Evolutionary conservation across 1,140 invertebrate genomes (phyloP).

Genomic region (Anadara kagoshimensis): DNA sequence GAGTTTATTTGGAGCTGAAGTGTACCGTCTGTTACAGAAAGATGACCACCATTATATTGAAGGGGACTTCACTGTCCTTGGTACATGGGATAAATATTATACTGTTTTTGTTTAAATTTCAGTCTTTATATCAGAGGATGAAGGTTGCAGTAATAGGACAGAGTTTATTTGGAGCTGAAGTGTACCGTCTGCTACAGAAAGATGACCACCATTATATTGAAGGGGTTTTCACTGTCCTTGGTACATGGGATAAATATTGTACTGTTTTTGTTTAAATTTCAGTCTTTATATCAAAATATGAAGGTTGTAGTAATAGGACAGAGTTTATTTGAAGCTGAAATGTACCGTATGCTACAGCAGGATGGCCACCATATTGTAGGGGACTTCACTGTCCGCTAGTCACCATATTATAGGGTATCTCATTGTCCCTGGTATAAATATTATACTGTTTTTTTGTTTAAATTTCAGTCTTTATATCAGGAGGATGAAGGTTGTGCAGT

Average conservation of each 20-base stretch:
- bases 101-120: too few relatives aligned
- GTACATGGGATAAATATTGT: too few relatives aligned
- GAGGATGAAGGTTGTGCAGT: conserved; percentile 86
- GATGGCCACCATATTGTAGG: not conserved
- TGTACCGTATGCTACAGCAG: not conserved
- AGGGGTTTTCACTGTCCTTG: conserved; percentile 95
- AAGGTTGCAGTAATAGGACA: conserved; percentile 96
- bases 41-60: conserved; percentile 92
- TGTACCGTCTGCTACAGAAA: conserved; percentile 87
- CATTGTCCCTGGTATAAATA: conserved; percentile 85
- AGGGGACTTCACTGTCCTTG: conserved; percentile 96
- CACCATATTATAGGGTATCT: not conserved
- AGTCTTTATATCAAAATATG: not conserved
- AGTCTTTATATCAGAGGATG: conserved; percentile 76
- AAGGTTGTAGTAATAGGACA: not conserved
- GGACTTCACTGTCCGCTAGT: conserved; percentile 85
- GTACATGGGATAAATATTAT: conserved; percentile 91
- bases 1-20: conserved; percentile 94
- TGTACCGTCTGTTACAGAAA: conserved; percentile 87
- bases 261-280: not conserved
- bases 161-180: conserved; percentile 94
- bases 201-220: conserved; percentile 92
- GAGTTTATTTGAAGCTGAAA: not conserved
- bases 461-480: conserved; percentile 73
- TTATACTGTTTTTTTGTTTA: conserved; percentile 73